Conservation (phyloP, 2,113 vertebrate species). For the Taxidea taxus region DNA sequence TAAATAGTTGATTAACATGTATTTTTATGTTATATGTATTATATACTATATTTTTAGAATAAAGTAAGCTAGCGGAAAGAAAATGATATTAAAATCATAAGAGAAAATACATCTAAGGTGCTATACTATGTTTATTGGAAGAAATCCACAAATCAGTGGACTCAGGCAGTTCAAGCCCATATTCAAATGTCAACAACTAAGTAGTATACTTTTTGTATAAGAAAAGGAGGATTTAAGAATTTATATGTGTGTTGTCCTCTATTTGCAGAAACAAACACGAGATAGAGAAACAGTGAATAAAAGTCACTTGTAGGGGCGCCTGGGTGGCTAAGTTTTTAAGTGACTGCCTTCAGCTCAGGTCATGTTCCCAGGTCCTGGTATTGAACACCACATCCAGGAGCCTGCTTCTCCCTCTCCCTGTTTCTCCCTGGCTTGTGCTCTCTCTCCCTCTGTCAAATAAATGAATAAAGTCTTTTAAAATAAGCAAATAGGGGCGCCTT, state of each 20-base stretch:
- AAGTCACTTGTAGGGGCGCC: neutral
- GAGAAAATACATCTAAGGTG: neutral
- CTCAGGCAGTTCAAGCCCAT: neutral
- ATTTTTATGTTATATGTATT: neutral
- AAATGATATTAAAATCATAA: neutral
- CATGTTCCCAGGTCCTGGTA: no score
- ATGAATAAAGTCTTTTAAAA: neutral
- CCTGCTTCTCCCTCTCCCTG: no score
- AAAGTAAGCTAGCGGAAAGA: neutral
- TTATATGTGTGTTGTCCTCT: neutral
- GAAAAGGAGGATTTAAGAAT: neutral
- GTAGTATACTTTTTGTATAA: neutral
- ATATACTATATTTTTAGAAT: neutral
- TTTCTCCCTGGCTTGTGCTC: no score
- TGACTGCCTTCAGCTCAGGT: no score
- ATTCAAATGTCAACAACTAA: neutral
- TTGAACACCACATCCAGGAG: no score
- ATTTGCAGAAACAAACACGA: conserved; percentile 3
- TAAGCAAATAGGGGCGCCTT: no score
- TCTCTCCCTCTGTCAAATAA: no score
- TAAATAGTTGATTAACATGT: neutral
- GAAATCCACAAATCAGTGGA: neutral
- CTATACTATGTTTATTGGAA: neutral
- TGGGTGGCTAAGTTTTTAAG: no score
- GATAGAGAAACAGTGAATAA: neutral